These are phyloP conservation scores for Steromphala cineraria DNA, from an alignment of 2,888 invertebrate genomes.

Conservation along the genomic window DNA sequence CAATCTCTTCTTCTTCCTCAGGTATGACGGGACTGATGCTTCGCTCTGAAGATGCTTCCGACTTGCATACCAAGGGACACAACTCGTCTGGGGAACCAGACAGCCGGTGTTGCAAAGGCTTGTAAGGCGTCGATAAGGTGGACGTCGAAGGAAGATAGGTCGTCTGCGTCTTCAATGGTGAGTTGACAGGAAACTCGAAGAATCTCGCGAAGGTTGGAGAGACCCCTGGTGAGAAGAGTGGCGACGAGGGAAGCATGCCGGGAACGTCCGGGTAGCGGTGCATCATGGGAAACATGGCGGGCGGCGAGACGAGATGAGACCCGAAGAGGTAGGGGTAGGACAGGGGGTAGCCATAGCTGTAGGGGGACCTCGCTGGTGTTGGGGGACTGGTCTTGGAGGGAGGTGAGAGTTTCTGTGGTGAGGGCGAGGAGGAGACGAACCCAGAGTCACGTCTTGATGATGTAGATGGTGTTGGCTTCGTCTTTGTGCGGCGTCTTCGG, in stretches of 20 bases:
- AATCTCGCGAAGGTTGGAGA: not conserved
- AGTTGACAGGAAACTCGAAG: not conserved
- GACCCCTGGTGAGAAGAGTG: not conserved
- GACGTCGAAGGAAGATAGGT: not conserved
- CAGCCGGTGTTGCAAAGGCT: not conserved
- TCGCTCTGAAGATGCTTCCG: not conserved
- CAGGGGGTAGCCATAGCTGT: not conserved
- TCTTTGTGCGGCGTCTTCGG: slow-evolving; percentile 2
- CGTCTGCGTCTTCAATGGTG: not conserved
- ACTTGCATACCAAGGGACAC: not conserved
- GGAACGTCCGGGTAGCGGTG: not conserved
- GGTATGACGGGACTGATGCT: not conserved
- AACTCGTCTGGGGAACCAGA: not conserved
- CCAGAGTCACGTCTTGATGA: not conserved
- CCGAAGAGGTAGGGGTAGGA: slow-evolving; percentile 8
- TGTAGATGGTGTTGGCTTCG: not conserved
- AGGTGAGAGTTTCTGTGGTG: not conserved
- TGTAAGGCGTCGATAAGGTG: not conserved
- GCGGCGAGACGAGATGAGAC: not conserved
- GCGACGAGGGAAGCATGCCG: not conserved
- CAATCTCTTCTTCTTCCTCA: slow-evolving; percentile 9
- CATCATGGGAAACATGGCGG: not conserved
- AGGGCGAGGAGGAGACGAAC: not conserved
- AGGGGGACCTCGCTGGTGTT: not conserved
- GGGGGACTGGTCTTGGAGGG: not conserved